phyloP scores from a whole-genome alignment of 2,797 vertebrate species.

The Amblyraja radiata region DNA sequence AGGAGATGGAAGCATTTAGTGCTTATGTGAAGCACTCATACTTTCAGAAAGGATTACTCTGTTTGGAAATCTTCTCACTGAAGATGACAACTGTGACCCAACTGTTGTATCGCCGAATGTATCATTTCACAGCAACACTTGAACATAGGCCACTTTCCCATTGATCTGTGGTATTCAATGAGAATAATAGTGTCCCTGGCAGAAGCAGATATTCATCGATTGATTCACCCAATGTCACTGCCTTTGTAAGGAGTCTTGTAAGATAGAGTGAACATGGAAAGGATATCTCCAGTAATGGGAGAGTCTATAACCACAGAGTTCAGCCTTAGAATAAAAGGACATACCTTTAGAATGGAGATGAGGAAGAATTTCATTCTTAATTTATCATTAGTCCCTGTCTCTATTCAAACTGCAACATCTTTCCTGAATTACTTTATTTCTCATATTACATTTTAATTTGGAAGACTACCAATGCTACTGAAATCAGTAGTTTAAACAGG shows the following conservation, averaged over 20 bases:
- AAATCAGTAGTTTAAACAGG: too few relatives aligned
- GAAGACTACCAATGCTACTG: neutral
- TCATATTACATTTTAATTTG: neutral
- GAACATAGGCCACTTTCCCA: neutral
- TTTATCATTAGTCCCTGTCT: neutral
- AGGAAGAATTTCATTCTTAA: too few relatives aligned
- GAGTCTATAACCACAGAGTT: too few relatives aligned
- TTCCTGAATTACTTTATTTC: neutral
- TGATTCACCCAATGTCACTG: neutral
- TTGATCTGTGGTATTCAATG: too few relatives aligned
- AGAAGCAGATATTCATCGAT: neutral
- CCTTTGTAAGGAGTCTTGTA: too few relatives aligned
- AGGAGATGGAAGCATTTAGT: neutral
- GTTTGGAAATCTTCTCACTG: neutral
- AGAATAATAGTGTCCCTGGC: neutral
- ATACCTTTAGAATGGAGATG: too few relatives aligned
- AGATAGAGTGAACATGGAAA: too few relatives aligned
- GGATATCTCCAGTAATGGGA: too few relatives aligned
- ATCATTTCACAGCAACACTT: too few relatives aligned
- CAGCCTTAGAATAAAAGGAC: too few relatives aligned
- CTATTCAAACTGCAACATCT: neutral
- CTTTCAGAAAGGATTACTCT: neutral
- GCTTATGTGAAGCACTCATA: neutral
- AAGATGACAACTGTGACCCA: neutral
- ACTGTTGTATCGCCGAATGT: neutral